Evolutionary conservation across 2,888 invertebrate genomes (phyloP), one percentile per base, ranked within the genome.

Genomic region (Coelopa pilipes): DNA sequence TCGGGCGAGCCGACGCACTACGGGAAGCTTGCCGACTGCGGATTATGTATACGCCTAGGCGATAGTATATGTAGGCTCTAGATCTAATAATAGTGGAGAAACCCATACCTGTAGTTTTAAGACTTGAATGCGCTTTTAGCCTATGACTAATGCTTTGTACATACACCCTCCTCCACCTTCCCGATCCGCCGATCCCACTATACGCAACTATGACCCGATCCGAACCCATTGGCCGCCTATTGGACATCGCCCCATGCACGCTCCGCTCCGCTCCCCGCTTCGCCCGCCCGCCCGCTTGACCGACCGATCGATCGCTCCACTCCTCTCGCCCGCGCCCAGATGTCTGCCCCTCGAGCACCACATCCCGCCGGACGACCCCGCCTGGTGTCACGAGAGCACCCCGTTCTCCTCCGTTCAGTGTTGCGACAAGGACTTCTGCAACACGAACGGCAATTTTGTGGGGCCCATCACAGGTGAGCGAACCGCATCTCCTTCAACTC

Each of bases 361-460:
- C 84, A 90, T 92, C 85, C 91, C 91, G 82, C 91, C 91, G 79
- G 90, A 90, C 83, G 88, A 87, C 87, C 91, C 91, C 78, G 88
- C 90, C 82, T 90, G 90, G 90, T 92, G 92, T 89, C 89, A 90
- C 81, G 88, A 82, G 78, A 81, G 80, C 73, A 84, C 85, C 78
- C 79, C 82, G 70, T 80, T 77, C 76, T 81, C 82, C 78, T 80
- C 82, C 78, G 81, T 85, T 78, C 78, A 83, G 80, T 93, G 93
- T 91, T 93, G 93, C 89, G 87, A 87, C 76, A 85, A 89, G 82
- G 89, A 89, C 87, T 92, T 93, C 90, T 92, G 89, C 90, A 94
- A 94, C 91, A 93, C 85, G 76, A 92, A 87, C 77, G 78, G 76
- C 75, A 86, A 82, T 83, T 83, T 84, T 80, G 80, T 81, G 75